Base-by-base conservation (phyloP, 30 jellyfish, hydroid and myxozoan species). In the Hydractinia symbiolongicarpus region DNA sequence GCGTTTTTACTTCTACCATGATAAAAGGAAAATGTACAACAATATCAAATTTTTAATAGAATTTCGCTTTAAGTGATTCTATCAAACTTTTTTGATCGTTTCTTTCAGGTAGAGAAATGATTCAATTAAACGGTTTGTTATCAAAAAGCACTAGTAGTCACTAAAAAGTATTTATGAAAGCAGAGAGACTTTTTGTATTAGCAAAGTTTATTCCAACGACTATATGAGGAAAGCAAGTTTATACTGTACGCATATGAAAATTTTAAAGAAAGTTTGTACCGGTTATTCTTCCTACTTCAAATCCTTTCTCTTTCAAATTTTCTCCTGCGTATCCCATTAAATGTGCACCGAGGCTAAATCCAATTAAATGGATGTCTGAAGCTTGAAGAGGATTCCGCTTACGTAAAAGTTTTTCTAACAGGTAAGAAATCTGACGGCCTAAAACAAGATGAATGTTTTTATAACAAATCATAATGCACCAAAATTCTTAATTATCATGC, bases 271-370 rank as follows among this genome's bases (percentile, higher is more conserved):
- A 30, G 44, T 58, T 58, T 58, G 69, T 40, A 88, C 96, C 96
- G 70, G 96, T 82, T 54, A 88, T 88, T 83, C 96, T 82, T 8
- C 96, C 96, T 5, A 88, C 9, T 50, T 54, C 74, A 69, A 56
- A 55, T 55, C 96, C 96, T 66, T 83, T 76, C 53, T 78, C 55
- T 7, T 51, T 74, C 53, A 77, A 81, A 77, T 83, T 55, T 82
- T 56, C 81, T 60, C 94, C 96, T 9, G 86, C 80, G 76, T 77
- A 88, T 8, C 94, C 93, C 73, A 88, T 88, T 44, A 77, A 83
- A 68, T 88, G 96, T 6, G 96, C 96, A 13, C 96, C 96, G 53
- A 79, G 83, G 66, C 96, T 88, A 76, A 88, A 88, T 9, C 94
- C 96, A 55, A 88, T 88, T n/a, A 88, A 13, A 60, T 88, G 96